Base-by-base conservation (phyloP, 1,140 invertebrate species). In the Drosophila sturtevanti region DNA sequence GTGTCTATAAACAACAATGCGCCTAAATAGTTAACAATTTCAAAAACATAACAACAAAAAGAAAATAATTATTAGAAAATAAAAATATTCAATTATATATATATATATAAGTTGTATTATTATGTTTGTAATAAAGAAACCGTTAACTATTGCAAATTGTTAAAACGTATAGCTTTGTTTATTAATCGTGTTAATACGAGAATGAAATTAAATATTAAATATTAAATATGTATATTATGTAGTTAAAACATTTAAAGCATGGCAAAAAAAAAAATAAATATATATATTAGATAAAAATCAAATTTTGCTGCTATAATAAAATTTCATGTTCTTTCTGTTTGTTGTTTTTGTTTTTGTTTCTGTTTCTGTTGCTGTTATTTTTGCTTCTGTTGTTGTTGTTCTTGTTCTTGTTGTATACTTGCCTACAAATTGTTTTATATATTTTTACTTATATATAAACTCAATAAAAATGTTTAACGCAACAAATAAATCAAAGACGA, bases 1-100 rank as follows among this genome's bases (percentile, higher is more conserved):
- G 74, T 76, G 72, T 75, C 71, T 74, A 74, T 69, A 68, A 79
- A 82, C 71, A 79, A 87, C 65, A 89, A 86, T 82, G 68, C 82
- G 79, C 75, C 84, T 73, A 77, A 73, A 37, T 70, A 63, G 58
- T 64, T 79, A 72, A 75, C 74, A 48, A 63, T 51, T 22, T 24
- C 10, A 16, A 18, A 51, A 56, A 34, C 18, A 44, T 18, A 44
- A 10, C 16, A 35, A 11, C 9, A 10, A 18, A 44, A 16, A n/a
- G n/a, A n/a, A n/a, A n/a, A n/a, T n/a, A n/a, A n/a, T n/a, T 41
- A 2, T 11, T 21, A 21, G 18, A 21, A 18, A 10, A 21, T 21
- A 21, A 21, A 18, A 48, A 21, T 7, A 21, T 21, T 44, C 9
- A 11, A 11, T 10, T 48, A 48, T 48, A 48, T 41, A 14, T 14